Base-by-base conservation (phyloP, 2,797 vertebrate genomes). In the Enteromius mattozi region DNA sequence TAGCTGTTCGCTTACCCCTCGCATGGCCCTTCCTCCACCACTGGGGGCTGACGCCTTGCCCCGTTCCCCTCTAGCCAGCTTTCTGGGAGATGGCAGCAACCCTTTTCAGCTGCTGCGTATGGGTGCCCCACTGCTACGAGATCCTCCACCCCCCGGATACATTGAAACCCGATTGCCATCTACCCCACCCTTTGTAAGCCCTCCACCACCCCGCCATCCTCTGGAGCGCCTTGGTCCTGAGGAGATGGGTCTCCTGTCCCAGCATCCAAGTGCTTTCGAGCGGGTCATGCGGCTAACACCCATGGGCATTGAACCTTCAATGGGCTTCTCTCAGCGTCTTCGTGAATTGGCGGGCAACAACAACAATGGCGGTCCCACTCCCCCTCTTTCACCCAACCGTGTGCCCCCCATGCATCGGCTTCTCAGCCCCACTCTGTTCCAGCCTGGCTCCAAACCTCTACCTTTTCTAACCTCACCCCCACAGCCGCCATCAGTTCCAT, bases 101-200 rank as follows among this genome's bases (percentile, higher is more conserved):
- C 98, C 98, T 17, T 99, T 99, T 93, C 98, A 97, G 92, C 96
- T 99, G 90, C 96, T 99, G 87, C 97, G 97, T 90, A 99, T 99
- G 98, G 97, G 98, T 61, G 97, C 96, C 51, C 98, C 98, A 89
- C 95, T 99, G 90, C 95, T 99, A 93, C 96, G 98, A 72, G 98
- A 99, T 89, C 96, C 82, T 63, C 94, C 91, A 59, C 93, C 94
- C 19, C 96, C 96, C 14, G 96, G 96, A 89, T 99, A 98, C 89
- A 95, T 98, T 91, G 98, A 99, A 90, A 97, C 96, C 86, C 96
- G 98, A 86, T 94, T 99, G 91, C 98, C 97, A 35, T 96, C 97
- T 17, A 98, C 98, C 0, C 98, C 98, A 2, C 97, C 98, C 0
- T 97, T 99, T 85, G 94, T 99, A 92, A 98, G 97, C 91, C 98